Conservation (phyloP, 2,888 invertebrate species). For the Poecilus cupreus region DNA sequence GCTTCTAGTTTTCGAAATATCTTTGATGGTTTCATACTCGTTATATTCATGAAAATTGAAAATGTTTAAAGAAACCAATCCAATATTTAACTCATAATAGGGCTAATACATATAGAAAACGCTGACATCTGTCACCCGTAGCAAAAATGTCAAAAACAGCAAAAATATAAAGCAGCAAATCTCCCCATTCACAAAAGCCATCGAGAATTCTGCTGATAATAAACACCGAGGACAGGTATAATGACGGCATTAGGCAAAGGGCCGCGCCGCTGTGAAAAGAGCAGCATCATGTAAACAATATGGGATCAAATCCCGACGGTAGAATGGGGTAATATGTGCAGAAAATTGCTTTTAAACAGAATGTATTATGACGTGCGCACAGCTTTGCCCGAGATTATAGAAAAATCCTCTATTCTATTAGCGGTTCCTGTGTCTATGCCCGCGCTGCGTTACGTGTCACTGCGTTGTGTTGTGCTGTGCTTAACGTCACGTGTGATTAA, state of each 20-base stretch:
- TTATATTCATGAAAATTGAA: too few relatives aligned
- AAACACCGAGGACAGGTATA: constrained; percentile 43
- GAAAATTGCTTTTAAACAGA: constrained; percentile 71
- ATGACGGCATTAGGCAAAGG: constrained; percentile 38
- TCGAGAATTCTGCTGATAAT: constrained; percentile 19
- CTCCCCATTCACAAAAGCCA: background rate
- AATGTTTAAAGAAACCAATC: background rate
- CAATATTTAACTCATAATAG: background rate
- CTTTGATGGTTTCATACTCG: too few relatives aligned
- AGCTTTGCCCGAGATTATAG: constrained; percentile 67
- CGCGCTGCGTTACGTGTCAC: background rate
- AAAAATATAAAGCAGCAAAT: background rate
- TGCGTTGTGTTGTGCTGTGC: constrained; percentile 65
- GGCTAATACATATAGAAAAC: background rate
- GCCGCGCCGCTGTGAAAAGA: constrained; percentile 36
- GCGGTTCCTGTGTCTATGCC: background rate
- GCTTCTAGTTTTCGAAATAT: too few relatives aligned
- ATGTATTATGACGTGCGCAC: constrained; percentile 67
- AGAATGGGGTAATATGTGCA: constrained; percentile 70
- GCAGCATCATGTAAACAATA: constrained; percentile 50
- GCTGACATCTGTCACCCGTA: constrained; percentile 1
- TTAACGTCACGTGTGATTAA: constrained; percentile 68
- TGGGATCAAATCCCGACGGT: constrained; percentile 43
- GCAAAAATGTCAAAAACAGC: background rate
- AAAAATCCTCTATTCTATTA: constrained; percentile 61